These are phyloP conservation scores for Limanda limanda DNA, from an alignment of 2,113 vertebrate species.

Conservation along the genomic window DNA sequence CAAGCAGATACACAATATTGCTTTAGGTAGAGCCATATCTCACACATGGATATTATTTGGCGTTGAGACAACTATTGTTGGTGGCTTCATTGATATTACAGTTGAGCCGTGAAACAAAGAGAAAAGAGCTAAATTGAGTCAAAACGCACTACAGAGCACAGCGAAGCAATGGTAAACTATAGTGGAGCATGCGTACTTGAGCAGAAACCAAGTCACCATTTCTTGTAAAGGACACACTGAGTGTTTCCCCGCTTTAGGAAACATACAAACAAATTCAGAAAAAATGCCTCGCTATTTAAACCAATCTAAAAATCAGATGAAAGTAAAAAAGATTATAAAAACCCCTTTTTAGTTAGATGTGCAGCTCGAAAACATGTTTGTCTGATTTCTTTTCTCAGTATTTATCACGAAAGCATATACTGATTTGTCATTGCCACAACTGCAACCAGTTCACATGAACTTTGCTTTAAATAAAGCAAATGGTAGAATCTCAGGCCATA, in stretches of 20 bases:
- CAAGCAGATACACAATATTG: background rate
- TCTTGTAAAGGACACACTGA: background rate
- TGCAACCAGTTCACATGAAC: background rate
- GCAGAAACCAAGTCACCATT: too few species aligned
- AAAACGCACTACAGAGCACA: too few species aligned
- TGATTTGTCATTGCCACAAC: background rate
- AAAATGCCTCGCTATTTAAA: background rate
- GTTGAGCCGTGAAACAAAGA: background rate
- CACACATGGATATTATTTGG: background rate
- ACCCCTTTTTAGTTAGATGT: background rate
- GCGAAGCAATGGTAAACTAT: too few species aligned
- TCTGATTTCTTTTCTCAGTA: background rate
- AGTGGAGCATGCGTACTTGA: too few species aligned
- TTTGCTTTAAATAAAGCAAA: background rate
- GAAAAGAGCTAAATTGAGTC: background rate
- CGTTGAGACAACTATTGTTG: background rate
- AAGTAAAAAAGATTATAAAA: background rate
- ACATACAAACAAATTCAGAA: background rate
- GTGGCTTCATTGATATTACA: background rate
- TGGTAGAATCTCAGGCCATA: background rate
- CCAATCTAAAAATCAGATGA: background rate
- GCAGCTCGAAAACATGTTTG: too few species aligned
- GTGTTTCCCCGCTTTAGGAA: background rate
- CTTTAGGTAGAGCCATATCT: conserved; percentile 1
- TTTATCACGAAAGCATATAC: background rate